Evolutionary conservation across 2,797 vertebrate genomes (phyloP).

Genomic region (Chrosomus eos): DNA sequence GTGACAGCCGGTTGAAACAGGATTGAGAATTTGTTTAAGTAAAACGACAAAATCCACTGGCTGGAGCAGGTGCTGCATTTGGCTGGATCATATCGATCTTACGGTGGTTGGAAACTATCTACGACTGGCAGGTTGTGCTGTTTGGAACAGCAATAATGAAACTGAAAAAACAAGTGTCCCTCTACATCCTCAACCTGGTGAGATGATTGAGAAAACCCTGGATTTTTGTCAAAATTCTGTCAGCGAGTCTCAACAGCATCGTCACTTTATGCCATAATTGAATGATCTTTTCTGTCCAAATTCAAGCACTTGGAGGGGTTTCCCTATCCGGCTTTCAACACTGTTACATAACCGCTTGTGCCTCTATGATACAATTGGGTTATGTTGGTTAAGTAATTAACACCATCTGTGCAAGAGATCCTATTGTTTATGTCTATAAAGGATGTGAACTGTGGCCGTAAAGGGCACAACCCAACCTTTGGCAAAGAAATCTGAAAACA

Average conservation of each 20-base stretch:
- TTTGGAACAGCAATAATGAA: conserved; percentile 33
- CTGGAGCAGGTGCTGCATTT: conserved; percentile 31
- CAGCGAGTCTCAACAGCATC: neutral
- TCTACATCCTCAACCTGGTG: conserved; percentile 5
- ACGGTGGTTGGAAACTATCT: conserved; percentile 38
- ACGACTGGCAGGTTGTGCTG: neutral
- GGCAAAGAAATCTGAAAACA: neutral
- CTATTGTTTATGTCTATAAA: neutral
- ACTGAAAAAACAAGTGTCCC: conserved; percentile 22
- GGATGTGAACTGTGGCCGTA: neutral
- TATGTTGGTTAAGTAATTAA: neutral
- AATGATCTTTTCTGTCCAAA: conserved; percentile 9
- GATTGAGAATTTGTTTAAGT: conserved; percentile 13
- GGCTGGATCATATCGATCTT: conserved; percentile 19
- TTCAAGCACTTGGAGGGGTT: neutral
- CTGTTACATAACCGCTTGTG: neutral
- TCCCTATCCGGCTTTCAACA: conserved; percentile 9
- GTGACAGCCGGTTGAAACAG: conserved; percentile 16
- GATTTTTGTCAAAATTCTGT: conserved; percentile 8
- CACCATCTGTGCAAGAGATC: conserved; percentile 24
- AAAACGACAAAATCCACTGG: conserved; percentile 8
- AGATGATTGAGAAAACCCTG: neutral
- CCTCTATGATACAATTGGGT: neutral
- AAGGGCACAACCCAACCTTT: neutral
- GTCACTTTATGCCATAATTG: conserved; percentile 1